Conservation (phyloP, 1,140 invertebrate genomes). For the Macrocentrus cingulum region DNA sequence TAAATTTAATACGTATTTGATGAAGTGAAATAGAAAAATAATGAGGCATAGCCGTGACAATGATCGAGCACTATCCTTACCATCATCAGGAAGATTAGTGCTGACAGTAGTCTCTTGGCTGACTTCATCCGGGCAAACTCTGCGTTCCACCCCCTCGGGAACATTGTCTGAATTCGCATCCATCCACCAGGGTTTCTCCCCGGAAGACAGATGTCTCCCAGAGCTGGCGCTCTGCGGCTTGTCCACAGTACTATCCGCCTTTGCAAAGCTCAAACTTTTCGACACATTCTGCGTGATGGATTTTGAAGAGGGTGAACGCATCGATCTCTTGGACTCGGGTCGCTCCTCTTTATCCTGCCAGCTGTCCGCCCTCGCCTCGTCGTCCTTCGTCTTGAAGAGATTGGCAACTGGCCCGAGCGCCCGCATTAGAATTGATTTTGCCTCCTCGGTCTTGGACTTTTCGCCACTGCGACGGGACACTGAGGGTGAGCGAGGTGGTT, state of each 20-base stretch:
- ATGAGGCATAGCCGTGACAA: too few relatives aligned
- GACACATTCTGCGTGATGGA: constrained; percentile 42
- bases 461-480: constrained; percentile 56
- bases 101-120: constrained; percentile 56
- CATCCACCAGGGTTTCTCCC: constrained; percentile 67
- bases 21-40: too few relatives aligned
- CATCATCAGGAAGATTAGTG: constrained; percentile 53
- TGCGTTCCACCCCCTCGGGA: constrained; percentile 62
- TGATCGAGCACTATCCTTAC: constrained; percentile 42
- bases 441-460: constrained; percentile 63
- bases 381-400: constrained; percentile 65
- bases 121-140: constrained; percentile 46
- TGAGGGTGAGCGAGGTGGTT: constrained; percentile 60
- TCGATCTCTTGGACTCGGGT: constrained; percentile 30
- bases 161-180: constrained; percentile 61
- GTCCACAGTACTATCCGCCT: constrained; percentile 39
- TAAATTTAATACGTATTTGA: too few relatives aligned
- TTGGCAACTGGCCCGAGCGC: constrained; percentile 69
- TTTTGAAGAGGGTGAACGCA: constrained; percentile 32
- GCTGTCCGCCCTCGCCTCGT: constrained; percentile 49
- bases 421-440: constrained; percentile 71
- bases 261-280: constrained; percentile 40
- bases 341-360: constrained; percentile 32
- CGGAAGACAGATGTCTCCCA: constrained; percentile 57
- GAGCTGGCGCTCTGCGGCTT: constrained; percentile 44